phyloP scores from a whole-genome alignment of 2,888 invertebrate genomes.

The Enchytraeus crypticus region DNA sequence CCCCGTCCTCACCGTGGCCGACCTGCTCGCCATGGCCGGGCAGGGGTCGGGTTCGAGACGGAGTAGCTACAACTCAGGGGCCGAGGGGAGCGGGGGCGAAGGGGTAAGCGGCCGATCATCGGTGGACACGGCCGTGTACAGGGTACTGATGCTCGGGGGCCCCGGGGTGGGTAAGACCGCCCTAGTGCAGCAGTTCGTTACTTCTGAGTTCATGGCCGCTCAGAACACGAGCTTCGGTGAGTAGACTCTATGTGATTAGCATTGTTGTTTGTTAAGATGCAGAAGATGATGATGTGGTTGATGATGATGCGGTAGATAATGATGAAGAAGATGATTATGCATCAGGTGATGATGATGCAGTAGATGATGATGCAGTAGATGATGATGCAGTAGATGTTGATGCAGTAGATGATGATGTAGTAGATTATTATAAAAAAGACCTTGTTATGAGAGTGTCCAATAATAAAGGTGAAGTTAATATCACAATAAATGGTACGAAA shows the following conservation, averaged over 20 bases:
- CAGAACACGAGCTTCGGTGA: constrained; percentile 28
- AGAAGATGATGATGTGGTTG: too few relatives aligned
- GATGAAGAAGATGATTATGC: too few relatives aligned
- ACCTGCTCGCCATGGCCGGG: not conserved
- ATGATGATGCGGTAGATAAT: too few relatives aligned
- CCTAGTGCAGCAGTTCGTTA: constrained; percentile 25
- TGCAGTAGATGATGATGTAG: too few relatives aligned
- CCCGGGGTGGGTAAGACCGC: constrained; percentile 26
- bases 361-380: too few relatives aligned
- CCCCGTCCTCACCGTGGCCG: not conserved
- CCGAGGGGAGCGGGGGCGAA: not conserved
- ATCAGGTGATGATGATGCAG: too few relatives aligned
- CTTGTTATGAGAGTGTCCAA: too few relatives aligned
- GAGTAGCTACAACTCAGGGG: not conserved
- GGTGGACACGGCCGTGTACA: constrained; percentile 4
- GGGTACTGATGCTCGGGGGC: constrained; percentile 24
- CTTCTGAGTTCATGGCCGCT: constrained; percentile 23
- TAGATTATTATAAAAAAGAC: too few relatives aligned
- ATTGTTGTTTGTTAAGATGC: not conserved
- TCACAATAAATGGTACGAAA: too few relatives aligned
- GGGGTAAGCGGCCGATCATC: not conserved
- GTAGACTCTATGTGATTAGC: not conserved
- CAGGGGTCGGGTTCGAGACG: not conserved
- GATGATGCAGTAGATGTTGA: too few relatives aligned
- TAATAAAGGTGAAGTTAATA: too few relatives aligned